phyloP scores from a whole-genome alignment of 2,888 invertebrate species.

The Apamea sordens region DNA sequence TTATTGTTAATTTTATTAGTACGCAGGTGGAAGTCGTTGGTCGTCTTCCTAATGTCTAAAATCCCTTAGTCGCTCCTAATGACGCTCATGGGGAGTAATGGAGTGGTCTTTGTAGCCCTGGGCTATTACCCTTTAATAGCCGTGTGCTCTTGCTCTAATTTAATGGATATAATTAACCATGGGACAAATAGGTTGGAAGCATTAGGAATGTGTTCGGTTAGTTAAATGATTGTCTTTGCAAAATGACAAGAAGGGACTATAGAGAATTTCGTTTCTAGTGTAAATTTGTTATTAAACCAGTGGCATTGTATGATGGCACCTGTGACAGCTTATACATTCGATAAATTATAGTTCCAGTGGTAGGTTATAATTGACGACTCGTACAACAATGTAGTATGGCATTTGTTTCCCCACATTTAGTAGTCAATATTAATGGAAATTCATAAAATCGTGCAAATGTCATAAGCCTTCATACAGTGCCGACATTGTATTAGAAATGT shows the following conservation, averaged over 20 bases:
- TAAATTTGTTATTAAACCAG: neutral
- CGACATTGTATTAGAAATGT: neutral
- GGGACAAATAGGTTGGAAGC: slow-evolving; percentile 34
- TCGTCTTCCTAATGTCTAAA: slow-evolving; percentile 56
- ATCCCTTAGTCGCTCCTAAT: slow-evolving; percentile 58
- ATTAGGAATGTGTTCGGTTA: slow-evolving; percentile 28
- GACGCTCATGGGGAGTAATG: slow-evolving; percentile 53
- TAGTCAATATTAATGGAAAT: neutral
- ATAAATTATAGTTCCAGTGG: neutral
- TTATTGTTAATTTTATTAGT: slow-evolving; percentile 54
- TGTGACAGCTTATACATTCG: neutral
- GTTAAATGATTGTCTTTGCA: neutral
- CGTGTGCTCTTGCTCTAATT: slow-evolving; percentile 48
- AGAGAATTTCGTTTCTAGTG: neutral
- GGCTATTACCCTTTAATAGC: slow-evolving; percentile 60
- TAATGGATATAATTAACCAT: slow-evolving; percentile 47
- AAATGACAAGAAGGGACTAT: neutral
- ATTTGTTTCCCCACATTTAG: neutral
- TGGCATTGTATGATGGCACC: neutral
- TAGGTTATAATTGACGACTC: neutral
- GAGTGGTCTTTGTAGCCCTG: slow-evolving; percentile 49
- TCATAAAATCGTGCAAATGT: neutral
- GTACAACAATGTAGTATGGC: neutral
- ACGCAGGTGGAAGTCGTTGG: slow-evolving; percentile 45
- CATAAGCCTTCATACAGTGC: neutral